Evolutionary conservation across 2,888 invertebrate genomes (phyloP), one percentile per base, ranked within the genome.

Genomic region (Scrobipalpa atriplicella): DNA sequence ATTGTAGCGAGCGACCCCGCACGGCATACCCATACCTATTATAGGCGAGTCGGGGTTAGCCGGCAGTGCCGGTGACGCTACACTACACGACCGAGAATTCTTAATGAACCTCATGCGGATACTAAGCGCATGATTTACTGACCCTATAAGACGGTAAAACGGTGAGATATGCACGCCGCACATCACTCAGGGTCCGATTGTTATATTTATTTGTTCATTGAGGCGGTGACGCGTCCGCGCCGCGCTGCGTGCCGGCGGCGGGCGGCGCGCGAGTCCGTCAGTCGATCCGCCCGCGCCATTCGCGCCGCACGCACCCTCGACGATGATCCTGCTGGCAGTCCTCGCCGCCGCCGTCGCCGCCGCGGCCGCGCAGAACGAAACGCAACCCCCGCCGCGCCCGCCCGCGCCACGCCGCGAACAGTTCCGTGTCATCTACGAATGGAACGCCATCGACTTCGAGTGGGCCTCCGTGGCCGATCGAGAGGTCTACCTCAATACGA

Each of bases 351-450:
- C 81, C 72, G 79, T 86, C 78, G 89, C 87, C 74, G 79, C 81
- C 80, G 90, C 87, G 80, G 84, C 87, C 80, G 90, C 90, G 73
- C 87, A 88, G 72, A 85, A 86, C 80, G 86, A 87, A 19, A 75
- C 74, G n/a, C 75, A 77, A 65, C 75, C 81, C 36, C 79, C 84
- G 75, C 79, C 84, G 75, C 84, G 81, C 65, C 76, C 83, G 18
- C 84, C 87, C 47, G 70, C 80, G 9, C 84, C 86, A 7, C 84
- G 86, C 67, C 89, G 90, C 67, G 92, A 93, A 78, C 94, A 94
- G 78, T 96, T 96, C 83, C 92, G 94, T 68, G 96, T 95, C 41
- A 93, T 95, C 68, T 95, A 95, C 85, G 95, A 96, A 87, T 96
- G 96, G 96, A 94, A 94, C 79, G 93, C 93, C 70, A 88, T 96